These are phyloP conservation scores for Garra rufa DNA, from an alignment of 2,113 vertebrate genomes.

Conservation along the genomic window DNA sequence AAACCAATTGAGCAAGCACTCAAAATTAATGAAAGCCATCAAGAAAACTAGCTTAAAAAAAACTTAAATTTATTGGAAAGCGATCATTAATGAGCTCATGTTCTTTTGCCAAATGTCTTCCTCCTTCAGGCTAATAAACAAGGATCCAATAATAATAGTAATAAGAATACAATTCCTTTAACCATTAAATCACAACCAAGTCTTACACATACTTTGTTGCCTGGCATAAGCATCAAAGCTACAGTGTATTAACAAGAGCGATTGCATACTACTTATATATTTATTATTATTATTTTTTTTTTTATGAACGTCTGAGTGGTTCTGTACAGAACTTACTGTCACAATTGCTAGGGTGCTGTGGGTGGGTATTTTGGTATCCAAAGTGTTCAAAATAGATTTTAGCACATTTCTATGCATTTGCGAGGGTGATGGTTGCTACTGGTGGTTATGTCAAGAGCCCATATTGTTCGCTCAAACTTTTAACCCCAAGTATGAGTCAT, in stretches of 20 bases:
- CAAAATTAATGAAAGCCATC: neutral
- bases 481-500: neutral
- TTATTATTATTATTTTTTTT: neutral
- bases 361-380: neutral
- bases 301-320: neutral
- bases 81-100: neutral
- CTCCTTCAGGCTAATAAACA: conserved; percentile 69
- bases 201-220: neutral
- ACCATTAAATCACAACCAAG: neutral
- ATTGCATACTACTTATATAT: neutral
- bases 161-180: neutral
- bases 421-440: neutral
- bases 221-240: neutral
- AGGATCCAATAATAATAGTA: neutral
- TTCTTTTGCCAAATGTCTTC: conserved; percentile 68
- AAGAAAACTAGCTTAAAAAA: neutral
- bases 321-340: too few species aligned
- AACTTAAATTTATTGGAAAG: neutral
- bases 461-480: neutral
- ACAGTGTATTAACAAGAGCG: neutral
- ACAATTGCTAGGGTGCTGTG: neutral
- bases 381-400: neutral
- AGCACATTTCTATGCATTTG: neutral
- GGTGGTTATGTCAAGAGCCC: neutral
- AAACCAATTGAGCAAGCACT: neutral